Evolutionary conservation across 2,797 vertebrate genomes (phyloP).

Genomic region (Platyrinchus mystaceus): DNA sequence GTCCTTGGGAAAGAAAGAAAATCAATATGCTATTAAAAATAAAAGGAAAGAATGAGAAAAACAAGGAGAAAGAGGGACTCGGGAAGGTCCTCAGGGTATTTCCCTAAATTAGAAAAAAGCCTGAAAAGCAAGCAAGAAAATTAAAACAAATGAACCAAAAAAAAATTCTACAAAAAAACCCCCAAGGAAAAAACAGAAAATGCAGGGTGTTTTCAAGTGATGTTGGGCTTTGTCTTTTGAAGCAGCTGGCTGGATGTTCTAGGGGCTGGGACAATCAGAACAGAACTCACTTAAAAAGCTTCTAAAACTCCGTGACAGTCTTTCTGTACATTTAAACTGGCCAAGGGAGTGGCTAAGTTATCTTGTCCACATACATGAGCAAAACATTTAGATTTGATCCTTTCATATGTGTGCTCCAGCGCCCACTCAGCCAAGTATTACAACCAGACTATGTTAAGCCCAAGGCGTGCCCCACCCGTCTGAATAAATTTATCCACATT

Average conservation of each 20-base stretch:
- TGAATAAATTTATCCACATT: background rate
- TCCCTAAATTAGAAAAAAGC: constrained; percentile 38
- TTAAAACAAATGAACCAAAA: background rate
- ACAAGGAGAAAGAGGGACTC: background rate
- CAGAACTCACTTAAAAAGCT: background rate
- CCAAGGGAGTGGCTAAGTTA: background rate
- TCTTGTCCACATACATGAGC: background rate
- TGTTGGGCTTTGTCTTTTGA: background rate
- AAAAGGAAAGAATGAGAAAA: background rate
- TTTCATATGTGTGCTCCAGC: background rate
- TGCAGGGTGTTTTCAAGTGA: background rate
- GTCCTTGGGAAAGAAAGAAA: background rate
- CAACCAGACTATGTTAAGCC: background rate
- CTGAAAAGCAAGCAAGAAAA: constrained; percentile 35
- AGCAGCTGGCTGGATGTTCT: background rate
- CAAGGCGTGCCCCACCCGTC: background rate
- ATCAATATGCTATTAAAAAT: constrained; percentile 26
- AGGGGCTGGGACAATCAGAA: background rate
- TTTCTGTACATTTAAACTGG: background rate
- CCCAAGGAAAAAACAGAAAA: background rate
- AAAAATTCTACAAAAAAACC: background rate
- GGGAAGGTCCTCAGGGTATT: constrained; percentile 20
- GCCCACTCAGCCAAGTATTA: background rate
- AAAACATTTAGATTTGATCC: background rate
- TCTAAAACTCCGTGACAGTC: background rate